phyloP scores from a whole-genome alignment of 2,888 invertebrate genomes.

The Stenodema calcarata region DNA sequence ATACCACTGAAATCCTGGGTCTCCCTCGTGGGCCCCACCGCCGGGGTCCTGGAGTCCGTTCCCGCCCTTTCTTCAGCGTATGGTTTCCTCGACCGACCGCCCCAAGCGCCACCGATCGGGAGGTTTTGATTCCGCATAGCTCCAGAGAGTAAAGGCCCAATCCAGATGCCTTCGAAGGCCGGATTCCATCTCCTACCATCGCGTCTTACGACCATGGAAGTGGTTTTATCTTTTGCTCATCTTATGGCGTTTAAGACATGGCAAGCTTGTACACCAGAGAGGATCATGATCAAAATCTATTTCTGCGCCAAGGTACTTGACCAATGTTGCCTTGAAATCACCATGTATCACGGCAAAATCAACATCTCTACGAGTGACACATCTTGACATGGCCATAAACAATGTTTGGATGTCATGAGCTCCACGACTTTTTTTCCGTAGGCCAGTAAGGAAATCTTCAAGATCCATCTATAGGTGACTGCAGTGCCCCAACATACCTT shows the following conservation, averaged over 20 bases:
- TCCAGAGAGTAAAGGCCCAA: background rate
- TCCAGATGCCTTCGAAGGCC: conserved; percentile 8
- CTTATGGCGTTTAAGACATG: background rate
- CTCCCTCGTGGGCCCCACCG: conserved; percentile 8
- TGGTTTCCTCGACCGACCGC: background rate
- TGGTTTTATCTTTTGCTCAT: background rate
- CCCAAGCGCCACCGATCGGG: background rate
- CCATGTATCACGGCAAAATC: too few relatives aligned
- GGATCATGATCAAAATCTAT: too few relatives aligned
- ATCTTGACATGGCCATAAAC: too few relatives aligned
- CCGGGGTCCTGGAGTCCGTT: background rate
- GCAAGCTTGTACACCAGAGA: too few relatives aligned
- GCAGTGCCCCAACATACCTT: too few relatives aligned
- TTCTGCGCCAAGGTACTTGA: too few relatives aligned
- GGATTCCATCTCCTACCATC: background rate
- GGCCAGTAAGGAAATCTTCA: too few relatives aligned
- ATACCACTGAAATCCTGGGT: background rate
- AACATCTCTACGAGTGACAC: too few relatives aligned
- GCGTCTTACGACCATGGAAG: background rate
- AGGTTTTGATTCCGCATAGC: background rate
- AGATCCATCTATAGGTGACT: too few relatives aligned
- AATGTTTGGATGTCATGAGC: too few relatives aligned
- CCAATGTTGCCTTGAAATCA: too few relatives aligned
- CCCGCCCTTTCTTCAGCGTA: background rate
- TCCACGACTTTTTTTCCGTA: too few relatives aligned